Evolutionary conservation across 2,113 vertebrate genomes (phyloP), one percentile per base, ranked within the genome.

Genomic region (Centropus bengalensis): DNA sequence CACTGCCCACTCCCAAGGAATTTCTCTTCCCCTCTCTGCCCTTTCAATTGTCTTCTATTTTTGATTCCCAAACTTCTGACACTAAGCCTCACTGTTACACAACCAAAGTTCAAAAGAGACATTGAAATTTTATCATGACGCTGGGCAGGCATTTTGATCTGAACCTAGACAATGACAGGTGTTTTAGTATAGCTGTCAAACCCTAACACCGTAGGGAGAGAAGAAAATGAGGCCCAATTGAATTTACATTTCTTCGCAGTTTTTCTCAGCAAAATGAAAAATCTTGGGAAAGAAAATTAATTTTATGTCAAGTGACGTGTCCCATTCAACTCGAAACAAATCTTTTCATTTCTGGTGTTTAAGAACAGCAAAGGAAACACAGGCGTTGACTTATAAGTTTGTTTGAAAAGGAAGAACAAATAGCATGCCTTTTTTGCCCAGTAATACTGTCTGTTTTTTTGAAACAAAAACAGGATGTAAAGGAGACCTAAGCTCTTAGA

Each of bases 201-300:
- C 45, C 8, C 5, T 11, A 71, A 33, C 33, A 67, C 20, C 15
- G 27, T 3, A 56, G 33, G 2, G 20, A 75, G 33, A 23, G 28
- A 71, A 78, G 44, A 64, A 90, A 47, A 52, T 20, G 51, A 81
- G 74, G 33, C 73, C 32, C 42, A 55, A 91, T 2, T 40, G 19
- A 59, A 82, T 91, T 92, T 75, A 93, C 42, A 86, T 47, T 84
- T 83, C 60, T 84, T 70, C 63, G 80, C 58, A 14, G 28, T 63
- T 82, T 78, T 91, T 73, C 63, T 88, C 77, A 91, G 67, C 8
- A 84, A 77, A 78, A 91, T 45, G n/a, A 92, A 93, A 96, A 89
- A 92, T 45, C 9, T 12, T 7, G 21, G 7, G 6, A 8, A 52
- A 51, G 66, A 49, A 12, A 19, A 5, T 6, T 22, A 0, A 0